Conservation (phyloP, 35 echinoderm and acorn worm species). For the Diadema setosum region DNA sequence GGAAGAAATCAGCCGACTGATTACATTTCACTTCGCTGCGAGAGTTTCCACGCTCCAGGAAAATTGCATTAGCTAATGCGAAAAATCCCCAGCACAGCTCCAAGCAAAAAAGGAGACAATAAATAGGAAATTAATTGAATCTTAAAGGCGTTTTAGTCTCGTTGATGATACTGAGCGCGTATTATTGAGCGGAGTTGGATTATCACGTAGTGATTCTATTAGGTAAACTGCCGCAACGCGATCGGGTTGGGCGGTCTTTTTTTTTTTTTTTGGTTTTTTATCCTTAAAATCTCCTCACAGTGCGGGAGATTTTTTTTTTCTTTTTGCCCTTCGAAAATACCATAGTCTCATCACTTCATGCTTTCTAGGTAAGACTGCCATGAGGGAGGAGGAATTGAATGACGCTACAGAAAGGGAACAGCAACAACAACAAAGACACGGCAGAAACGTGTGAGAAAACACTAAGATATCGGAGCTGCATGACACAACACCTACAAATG, state of each 20-base stretch:
- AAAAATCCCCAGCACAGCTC: neutral
- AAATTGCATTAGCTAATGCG: constrained; percentile 25
- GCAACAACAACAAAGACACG: neutral
- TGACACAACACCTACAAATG: neutral
- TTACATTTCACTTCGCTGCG: neutral
- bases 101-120: neutral
- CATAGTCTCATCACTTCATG: too few species aligned
- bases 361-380: too few species aligned
- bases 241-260: neutral
- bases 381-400: neutral
- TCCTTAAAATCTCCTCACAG: neutral
- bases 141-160: constrained; percentile 21
- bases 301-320: too few species aligned
- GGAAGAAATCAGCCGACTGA: neutral
- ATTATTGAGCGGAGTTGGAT: neutral
- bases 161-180: constrained; percentile 14
- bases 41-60: neutral
- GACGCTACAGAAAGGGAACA: neutral
- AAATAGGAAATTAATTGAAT: constrained; percentile 21
- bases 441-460: neutral
- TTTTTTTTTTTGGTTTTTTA: neutral
- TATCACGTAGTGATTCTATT: constrained; percentile 6
- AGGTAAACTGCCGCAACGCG: neutral
- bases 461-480: neutral
- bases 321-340: too few species aligned